Percentiles rank a stretch among this genome's conserved stretches.
These are phyloP conservation scores for Leucania comma DNA, from an alignment of 2,888 invertebrate species.

Conservation along the genomic window DNA sequence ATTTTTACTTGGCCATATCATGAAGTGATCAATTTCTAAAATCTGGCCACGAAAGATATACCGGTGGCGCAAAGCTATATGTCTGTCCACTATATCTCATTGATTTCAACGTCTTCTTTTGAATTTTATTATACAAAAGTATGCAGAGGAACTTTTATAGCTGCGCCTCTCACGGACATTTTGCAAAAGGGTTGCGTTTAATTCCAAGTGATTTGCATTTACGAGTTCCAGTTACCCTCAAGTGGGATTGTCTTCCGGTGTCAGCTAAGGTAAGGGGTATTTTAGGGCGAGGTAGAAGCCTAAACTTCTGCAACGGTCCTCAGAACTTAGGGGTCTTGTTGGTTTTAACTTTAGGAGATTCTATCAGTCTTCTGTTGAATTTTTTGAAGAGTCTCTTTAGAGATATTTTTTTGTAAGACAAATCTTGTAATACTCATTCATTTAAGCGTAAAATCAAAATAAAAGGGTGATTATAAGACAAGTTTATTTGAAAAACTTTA, in stretches of 20 bases:
- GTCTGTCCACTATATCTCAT: neutral
- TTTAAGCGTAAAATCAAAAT: neutral
- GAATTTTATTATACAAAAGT: no score
- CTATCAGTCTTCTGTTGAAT: neutral
- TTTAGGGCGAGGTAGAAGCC: neutral
- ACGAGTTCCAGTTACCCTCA: slow-evolving; percentile 31
- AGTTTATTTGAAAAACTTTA: neutral
- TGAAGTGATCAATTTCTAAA: no score
- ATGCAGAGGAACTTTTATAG: neutral
- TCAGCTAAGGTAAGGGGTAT: neutral
- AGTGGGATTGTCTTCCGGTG: slow-evolving; percentile 21
- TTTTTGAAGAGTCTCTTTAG: neutral
- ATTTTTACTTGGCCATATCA: no score
- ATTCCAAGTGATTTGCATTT: slow-evolving; percentile 62
- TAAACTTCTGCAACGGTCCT: slow-evolving; percentile 14
- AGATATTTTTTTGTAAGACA: neutral
- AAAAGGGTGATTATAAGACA: neutral
- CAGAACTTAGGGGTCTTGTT: slow-evolving; percentile 17
- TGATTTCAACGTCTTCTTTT: neutral
- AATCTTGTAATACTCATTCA: neutral
- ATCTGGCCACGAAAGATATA: no score
- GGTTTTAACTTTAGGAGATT: slow-evolving; percentile 16
- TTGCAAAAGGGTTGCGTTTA: slow-evolving; percentile 45
- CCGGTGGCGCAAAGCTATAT: no score
- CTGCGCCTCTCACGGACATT: slow-evolving; percentile 16